Conservation (phyloP, 2,888 invertebrate species). For the Caenorhabditis sp. region DNA sequence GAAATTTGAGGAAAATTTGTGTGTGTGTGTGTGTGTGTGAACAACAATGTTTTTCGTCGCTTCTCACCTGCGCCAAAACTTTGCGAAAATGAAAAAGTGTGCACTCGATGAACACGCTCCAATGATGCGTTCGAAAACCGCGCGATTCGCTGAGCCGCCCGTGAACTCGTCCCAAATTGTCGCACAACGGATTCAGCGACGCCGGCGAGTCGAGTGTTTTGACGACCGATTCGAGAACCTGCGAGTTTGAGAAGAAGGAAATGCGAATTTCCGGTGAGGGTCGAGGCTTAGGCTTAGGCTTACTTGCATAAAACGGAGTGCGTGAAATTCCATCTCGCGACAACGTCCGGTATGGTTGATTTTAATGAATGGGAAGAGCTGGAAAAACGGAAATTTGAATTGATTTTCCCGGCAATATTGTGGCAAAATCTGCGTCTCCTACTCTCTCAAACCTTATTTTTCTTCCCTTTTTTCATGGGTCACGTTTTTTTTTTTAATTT, state of each 20-base stretch:
- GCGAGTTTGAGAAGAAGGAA: constrained; percentile 4
- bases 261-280: neutral
- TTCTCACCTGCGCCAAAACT: constrained; percentile 41
- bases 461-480: too few species aligned
- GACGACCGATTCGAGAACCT: constrained; percentile 59
- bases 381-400: constrained; percentile 16
- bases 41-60: too few species aligned
- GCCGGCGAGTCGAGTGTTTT: constrained; percentile 52
- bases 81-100: constrained; percentile 57
- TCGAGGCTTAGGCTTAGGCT: neutral
- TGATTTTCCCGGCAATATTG: too few species aligned
- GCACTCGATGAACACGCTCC: constrained; percentile 64
- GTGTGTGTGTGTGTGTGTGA: too few species aligned
- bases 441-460: too few species aligned
- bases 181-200: constrained; percentile 51
- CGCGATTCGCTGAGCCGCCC: constrained; percentile 48
- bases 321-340: constrained; percentile 58
- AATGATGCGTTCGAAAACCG: constrained; percentile 57
- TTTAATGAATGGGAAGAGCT: constrained; percentile 61
- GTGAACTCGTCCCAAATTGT: constrained; percentile 59
- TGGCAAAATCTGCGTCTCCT: neutral
- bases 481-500: too few species aligned
- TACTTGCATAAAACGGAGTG: constrained; percentile 59
- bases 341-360: constrained; percentile 38
- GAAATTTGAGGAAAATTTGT: too few species aligned